Base-by-base conservation (phyloP, 2,113 vertebrate genomes). In the Ascaphus truei region DNA sequence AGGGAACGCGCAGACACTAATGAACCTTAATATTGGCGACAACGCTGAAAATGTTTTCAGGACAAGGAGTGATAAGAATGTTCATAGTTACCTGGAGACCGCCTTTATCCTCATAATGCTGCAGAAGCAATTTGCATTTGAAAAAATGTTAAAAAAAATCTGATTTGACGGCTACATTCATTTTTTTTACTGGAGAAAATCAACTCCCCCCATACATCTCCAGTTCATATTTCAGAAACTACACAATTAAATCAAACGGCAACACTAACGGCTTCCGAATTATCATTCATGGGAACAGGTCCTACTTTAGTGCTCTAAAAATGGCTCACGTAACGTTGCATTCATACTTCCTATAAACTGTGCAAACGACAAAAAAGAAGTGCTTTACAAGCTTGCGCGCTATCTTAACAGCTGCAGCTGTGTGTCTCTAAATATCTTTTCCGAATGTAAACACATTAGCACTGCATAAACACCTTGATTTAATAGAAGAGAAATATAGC, bases 371-470 rank as follows among this genome's bases (percentile, higher is more conserved):
- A 43, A 69, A 66, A 77, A 75, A 53, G 8, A 68, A 37, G 37
- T 31, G n/a, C n/a, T n/a, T n/a, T 0, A 3, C 47, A 77, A 73
- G 68, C 62, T 68, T 67, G 71, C 71, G 56, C 33, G 67, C 56
- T 77, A 66, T 71, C 74, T 73, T 72, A 82, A 76, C 77, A 72
- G 75, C 68, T 77, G 72, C 75, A 80, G 82, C 77, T 85, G 77
- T 61, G 65, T 72, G 72, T 63, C 72, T 82, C 77, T 68, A 81
- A 83, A 72, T 61, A 60, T 75, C 76, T 56, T 64, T 61, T 72
- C 58, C 66, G 57, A 84, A 81, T 37, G 64, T 78, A 79, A 80
- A 82, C 80, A 75, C 81, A 78, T 80, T 74, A 78, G 59, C 73
- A 73, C 74, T 80, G 68, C 62, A 72, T 39, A 82, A 76, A 82